phyloP scores from a whole-genome alignment of 1,140 invertebrate species.

The Pogonognathellus flavescens region DNA sequence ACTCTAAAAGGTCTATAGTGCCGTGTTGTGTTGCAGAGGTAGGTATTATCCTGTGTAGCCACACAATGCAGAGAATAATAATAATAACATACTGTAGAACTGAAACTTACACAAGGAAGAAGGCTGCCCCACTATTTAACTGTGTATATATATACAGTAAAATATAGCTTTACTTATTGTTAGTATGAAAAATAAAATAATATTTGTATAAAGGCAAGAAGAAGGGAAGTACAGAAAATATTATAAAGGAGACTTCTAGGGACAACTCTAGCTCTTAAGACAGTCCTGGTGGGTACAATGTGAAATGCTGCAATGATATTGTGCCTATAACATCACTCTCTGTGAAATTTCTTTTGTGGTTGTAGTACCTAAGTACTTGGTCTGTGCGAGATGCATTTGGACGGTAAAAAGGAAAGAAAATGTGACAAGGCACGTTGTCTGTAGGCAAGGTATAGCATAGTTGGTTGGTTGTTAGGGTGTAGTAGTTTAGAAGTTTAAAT shows the following conservation, averaged over 20 bases:
- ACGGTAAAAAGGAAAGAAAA: constrained; percentile 17
- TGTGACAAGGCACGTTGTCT: background rate
- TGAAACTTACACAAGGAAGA: background rate
- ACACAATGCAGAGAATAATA: background rate
- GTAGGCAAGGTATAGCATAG: background rate
- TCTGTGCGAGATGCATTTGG: background rate
- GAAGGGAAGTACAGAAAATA: constrained; percentile 8
- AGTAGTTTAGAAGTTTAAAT: constrained; percentile 13
- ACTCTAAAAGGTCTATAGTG: background rate
- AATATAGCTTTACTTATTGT: too few species aligned
- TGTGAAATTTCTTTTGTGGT: background rate
- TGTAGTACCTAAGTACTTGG: background rate
- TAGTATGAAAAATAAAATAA: too few species aligned
- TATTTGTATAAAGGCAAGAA: too few species aligned
- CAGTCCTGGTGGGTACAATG: too few species aligned
- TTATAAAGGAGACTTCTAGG: background rate
- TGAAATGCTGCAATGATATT: too few species aligned
- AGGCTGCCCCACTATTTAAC: background rate
- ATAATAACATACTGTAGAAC: background rate
- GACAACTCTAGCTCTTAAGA: too few species aligned
- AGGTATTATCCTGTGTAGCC: background rate
- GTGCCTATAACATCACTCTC: too few species aligned
- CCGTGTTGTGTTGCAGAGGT: background rate
- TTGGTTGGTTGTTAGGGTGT: background rate
- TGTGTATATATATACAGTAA: background rate